Base-by-base conservation (phyloP, 1,140 invertebrate species). In the Neodiprion fabricii region DNA sequence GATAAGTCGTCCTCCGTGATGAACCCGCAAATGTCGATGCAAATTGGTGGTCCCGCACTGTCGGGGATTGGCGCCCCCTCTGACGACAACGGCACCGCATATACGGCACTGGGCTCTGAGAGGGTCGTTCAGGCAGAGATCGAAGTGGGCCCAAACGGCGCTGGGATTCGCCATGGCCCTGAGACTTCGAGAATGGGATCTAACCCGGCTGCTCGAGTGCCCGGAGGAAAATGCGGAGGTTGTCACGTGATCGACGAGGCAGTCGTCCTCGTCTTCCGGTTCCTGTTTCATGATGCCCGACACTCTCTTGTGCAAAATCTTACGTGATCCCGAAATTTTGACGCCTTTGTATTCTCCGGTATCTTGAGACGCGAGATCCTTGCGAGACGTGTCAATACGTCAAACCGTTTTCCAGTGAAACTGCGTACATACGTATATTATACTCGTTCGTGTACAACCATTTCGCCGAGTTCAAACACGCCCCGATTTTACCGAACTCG, bases 21-120 rank as follows among this genome's bases (percentile, higher is more conserved):
- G 87, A 7, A 88, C 87, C 67, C 87, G 79, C 0, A 89, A 79
- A 75, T 89, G 88, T 48, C 88, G 81, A 75, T 88, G 88, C 14
- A 89, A 77, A 70, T 89, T 89, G 3, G 88, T 89, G 14, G 88
- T 89, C 48, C 88, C 88, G 73, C 88, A 89, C 71, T 88, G 87
- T 48, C 86, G 80, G 8, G 87, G 88, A 72, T 88, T 88, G 14
- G 86, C 86, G 3, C 88, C 87, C 8, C 88, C 88, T 12, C 88
- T 75, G 7, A 88, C 87, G 23, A 89, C 87, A 1, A 88, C 85
- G 61, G 86, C 85, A 9, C 86, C 87, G 67, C 88, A 89, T n/a
- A 89, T 85, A 17, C 87, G 80, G 71, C 88, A 89, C 70, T 88
- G 84, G 1, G 88, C 88, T 28, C 86, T 79, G 48, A 89, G 70